Base-by-base conservation (phyloP, 1,140 invertebrate species). In the Papilio polytes region DNA sequence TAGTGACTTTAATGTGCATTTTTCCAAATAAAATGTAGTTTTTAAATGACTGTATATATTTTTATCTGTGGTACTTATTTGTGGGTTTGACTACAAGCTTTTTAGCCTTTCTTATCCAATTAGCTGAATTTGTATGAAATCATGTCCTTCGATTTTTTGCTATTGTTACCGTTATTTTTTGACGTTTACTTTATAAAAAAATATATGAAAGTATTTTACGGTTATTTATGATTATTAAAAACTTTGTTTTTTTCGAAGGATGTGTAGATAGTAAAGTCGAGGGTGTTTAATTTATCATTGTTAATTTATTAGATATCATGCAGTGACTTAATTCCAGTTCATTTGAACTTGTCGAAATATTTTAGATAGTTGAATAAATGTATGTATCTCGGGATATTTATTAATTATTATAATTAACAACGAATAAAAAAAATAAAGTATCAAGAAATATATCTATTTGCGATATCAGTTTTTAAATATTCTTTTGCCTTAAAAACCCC, bases 121-220 rank as follows among this genome's bases (percentile, higher is more conserved):
- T 78, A 66, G 59, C 77, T 78, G 56, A 66, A 46, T 66, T 63
- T 44, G 59, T 48, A 76, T 76, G 22, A 74, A 70, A 46, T 46
- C 44, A 80, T 80, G 20, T 73, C 70, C 44, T 76, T 81, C 9
- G n/a, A 66, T 26, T 56, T 74, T 46, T 66, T 63, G 12, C 20
- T 20, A 22, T 63, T 20, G 59, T 44, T 41, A 44, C 15, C 31
- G 44, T 77, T 70, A 44, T 76, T 66, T 41, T 59, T 59, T 77
- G 80, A 76, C 74, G 80, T 74, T 59, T 70, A 78, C 59, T 76
- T 83, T 72, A 81, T 78, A 81, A 74, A 80, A 70, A 56, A 56
- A 56, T 56, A 56, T 56, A 56, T 73, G 13, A 77, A 56, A 51
- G 51, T 56, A 53, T 56, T 48, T 13, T 56, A 31, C 26, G 15